A percentile compares a stretch with the other conserved stretches of the same genome.
Conservation (phyloP, 2,888 invertebrate species). For the Apotomis turbidana region DNA sequence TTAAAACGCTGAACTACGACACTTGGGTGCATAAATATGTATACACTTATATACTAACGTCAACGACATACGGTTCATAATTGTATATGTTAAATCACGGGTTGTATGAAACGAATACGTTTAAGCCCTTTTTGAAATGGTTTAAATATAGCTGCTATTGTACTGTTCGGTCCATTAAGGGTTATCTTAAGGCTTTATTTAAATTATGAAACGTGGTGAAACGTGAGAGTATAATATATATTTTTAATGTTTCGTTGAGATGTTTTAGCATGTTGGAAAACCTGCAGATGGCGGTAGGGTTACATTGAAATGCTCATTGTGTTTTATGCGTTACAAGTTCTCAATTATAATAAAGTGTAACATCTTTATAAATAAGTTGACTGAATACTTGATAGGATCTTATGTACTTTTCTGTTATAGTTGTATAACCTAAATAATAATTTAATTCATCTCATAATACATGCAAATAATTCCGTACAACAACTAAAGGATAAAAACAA, state of each 20-base stretch:
- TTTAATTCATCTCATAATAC: too few relatives aligned
- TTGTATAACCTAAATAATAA: too few relatives aligned
- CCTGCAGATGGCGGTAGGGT: not conserved
- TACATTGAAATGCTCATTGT: not conserved
- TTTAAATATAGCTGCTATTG: constrained; percentile 22
- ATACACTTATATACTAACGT: not conserved
- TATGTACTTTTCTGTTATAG: too few relatives aligned
- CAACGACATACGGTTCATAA: not conserved
- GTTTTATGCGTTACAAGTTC: not conserved
- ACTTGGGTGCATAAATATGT: not conserved
- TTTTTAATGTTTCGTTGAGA: constrained; percentile 18
- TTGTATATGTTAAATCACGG: not conserved
- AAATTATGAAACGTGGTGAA: constrained; percentile 36
- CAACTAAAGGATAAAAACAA: too few relatives aligned
- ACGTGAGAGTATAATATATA: constrained; percentile 24
- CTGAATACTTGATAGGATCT: too few relatives aligned
- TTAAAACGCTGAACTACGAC: not conserved
- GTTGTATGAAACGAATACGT: not conserved
- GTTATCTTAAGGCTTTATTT: constrained; percentile 40
- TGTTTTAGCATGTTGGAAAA: not conserved
- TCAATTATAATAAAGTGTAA: too few relatives aligned
- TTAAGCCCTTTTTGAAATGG: constrained; percentile 8
- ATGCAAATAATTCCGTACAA: too few relatives aligned
- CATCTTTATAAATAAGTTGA: too few relatives aligned
- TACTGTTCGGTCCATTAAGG: constrained; percentile 32